Conservation (phyloP, 2,888 invertebrate species). For the Xestia ashworthii region DNA sequence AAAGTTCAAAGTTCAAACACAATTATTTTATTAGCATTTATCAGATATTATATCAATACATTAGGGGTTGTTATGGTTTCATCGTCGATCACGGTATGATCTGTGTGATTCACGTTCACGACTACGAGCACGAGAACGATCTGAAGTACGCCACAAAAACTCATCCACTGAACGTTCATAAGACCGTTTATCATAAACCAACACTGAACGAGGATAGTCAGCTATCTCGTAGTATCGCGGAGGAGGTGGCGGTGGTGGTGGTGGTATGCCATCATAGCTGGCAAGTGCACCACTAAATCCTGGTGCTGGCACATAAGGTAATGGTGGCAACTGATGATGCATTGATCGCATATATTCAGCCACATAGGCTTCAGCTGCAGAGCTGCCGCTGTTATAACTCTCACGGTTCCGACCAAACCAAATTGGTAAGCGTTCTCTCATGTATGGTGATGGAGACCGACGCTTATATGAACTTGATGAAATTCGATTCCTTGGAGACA, state of each 20-base stretch:
- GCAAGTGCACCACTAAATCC: constrained; percentile 88
- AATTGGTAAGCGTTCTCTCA: constrained; percentile 91
- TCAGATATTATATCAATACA: constrained; percentile 84
- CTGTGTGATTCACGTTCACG: constrained; percentile 90
- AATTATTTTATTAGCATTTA: constrained; percentile 86
- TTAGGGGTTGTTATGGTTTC: constrained; percentile 78
- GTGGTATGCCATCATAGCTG: constrained; percentile 92
- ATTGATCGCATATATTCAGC: constrained; percentile 97
- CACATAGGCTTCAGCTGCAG: constrained; percentile 96
- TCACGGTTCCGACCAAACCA: constrained; percentile 91
- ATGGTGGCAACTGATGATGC: constrained; percentile 96
- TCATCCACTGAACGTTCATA: constrained; percentile 97
- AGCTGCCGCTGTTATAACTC: constrained; percentile 81
- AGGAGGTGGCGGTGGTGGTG: constrained; percentile 93
- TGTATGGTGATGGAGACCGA: constrained; percentile 91
- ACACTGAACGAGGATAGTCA: constrained; percentile 93
- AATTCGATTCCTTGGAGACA: constrained; percentile 92
- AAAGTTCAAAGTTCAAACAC: constrained; percentile 90
- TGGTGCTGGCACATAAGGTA: constrained; percentile 94
- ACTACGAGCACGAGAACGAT: constrained; percentile 92
- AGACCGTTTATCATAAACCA: constrained; percentile 93
- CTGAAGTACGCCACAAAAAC: constrained; percentile 95
- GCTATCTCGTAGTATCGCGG: constrained; percentile 93
- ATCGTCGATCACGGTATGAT: constrained; percentile 92
- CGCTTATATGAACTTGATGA: constrained; percentile 88